Percentiles rank a stretch among this genome's conserved stretches.
Conservation (phyloP, 2,888 invertebrate species). For the Helleia helle region DNA sequence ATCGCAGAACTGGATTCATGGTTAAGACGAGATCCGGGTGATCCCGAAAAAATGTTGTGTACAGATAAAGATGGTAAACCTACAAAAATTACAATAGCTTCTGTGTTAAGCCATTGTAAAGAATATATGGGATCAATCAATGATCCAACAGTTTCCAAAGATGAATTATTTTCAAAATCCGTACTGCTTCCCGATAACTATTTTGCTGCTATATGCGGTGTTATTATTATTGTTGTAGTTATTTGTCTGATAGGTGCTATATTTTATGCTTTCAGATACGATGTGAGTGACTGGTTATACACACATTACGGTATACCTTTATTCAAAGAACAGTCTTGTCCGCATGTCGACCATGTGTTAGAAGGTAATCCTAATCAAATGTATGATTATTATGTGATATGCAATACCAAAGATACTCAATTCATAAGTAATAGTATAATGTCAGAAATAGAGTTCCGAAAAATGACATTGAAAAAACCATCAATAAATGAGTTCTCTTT, state of each 20-base stretch:
- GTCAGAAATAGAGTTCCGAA: slow-evolving; percentile 80
- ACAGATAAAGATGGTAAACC: slow-evolving; percentile 71
- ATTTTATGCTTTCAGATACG: slow-evolving; percentile 83
- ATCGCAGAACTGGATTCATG: slow-evolving; percentile 80
- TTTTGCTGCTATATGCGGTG: slow-evolving; percentile 82
- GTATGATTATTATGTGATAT: slow-evolving; percentile 91
- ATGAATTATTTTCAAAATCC: slow-evolving; percentile 73
- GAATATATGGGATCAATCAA: slow-evolving; percentile 72
- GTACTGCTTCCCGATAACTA: slow-evolving; percentile 80
- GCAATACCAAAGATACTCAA: slow-evolving; percentile 86
- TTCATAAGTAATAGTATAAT: slow-evolving; percentile 79
- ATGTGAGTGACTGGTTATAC: slow-evolving; percentile 85
- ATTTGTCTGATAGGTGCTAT: slow-evolving; percentile 80
- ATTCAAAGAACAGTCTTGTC: slow-evolving; percentile 81
- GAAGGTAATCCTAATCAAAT: slow-evolving; percentile 81
- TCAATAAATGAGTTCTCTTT: slow-evolving; percentile 77
- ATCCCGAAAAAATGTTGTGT: slow-evolving; percentile 81
- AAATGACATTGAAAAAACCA: slow-evolving; percentile 82
- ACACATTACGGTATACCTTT: slow-evolving; percentile 85
- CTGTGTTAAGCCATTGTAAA: slow-evolving; percentile 75
- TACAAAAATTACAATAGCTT: slow-evolving; percentile 67
- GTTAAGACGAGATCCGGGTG: slow-evolving; percentile 78
- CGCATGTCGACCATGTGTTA: slow-evolving; percentile 73
- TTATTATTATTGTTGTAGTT: slow-evolving; percentile 79
- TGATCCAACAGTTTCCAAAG: slow-evolving; percentile 59